Evolutionary conservation across 2,888 invertebrate genomes (phyloP), one percentile per base, ranked within the genome.

Genomic region (Abrostola tripartita): DNA sequence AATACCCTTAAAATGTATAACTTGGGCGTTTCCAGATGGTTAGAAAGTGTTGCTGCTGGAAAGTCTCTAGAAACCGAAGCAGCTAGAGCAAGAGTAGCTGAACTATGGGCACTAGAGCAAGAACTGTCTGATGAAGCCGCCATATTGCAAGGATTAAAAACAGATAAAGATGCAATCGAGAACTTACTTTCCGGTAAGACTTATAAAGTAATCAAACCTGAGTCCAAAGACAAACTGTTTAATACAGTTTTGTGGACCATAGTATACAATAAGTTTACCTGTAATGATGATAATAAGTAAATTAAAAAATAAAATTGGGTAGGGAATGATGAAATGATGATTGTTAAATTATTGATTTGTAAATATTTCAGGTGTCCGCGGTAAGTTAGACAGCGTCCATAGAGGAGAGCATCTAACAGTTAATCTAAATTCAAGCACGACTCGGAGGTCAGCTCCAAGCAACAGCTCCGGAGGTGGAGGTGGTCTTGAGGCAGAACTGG

Each of bases 401-500:
- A 85, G 88, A 64, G 81, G 81, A 0, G 87, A 89, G 8, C 24
- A 24, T 24, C 11, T 76, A 0, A 61, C 61, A 41, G 71, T 64
- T 37, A 80, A 78, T 44, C 41, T 71, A 2, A 69, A 74, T 11
- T 36, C 58, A 24, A 37, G 52, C 78, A 8, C 68, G 51, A 37
- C 58, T 51, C 47, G 75, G 65, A 35, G 79, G 66, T 9, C 70
- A 65, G 47, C 73, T 65, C 49, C 75, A 58, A 37, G 65, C 47
- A 67, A 62, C 67, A 14, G 50, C 52, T 7, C 55, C 65, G 58
- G 68, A 37, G n/a, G 73, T 24, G 79, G 81, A 37, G 82, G 81
- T 5, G 87, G 97, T 70, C 93, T 98, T 56, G 97, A 97, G 78
- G 97, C 96, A 65, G 98, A 98, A 89, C 90, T 98, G 71, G 97